Base-by-base conservation (phyloP, 1,140 invertebrate species). In the Pristionchus pacificus region DNA sequence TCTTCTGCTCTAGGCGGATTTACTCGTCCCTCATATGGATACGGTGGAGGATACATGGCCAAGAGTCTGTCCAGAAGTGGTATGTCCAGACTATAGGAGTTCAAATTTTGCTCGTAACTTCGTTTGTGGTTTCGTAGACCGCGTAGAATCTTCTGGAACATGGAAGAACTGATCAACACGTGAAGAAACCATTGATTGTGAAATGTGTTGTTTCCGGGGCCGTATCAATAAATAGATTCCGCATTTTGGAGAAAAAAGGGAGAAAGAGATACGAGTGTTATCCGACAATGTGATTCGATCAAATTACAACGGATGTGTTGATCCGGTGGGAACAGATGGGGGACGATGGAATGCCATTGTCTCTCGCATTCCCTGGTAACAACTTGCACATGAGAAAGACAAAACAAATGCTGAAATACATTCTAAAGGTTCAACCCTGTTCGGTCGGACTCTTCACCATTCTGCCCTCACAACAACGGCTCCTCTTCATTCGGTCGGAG, bases 41-140 rank as follows among this genome's bases (percentile, higher is more conserved):
- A 78, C 32, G 77, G 77, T 19, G 77, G 77, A 38, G 77, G 77
- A 29, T 78, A 77, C 65, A 78, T 78, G 77, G 68, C 77, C 25
- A 70, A 74, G 15, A 75, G 71, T 25, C 76, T 78, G 24, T 80
- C 78, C 68, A 76, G 69, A 70, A 79, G 74, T 31, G 77, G 77
- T 78, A 78, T 30, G 75, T n/a, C n/a, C n/a, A n/a, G n/a, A n/a
- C n/a, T n/a, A n/a, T n/a, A n/a, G n/a, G n/a, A n/a, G n/a, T n/a
- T n/a, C 63, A 72, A 29, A 13, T 38, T 24, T 57, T 57, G 55
- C 55, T 19, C 19, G 19, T 19, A 24, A 19, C 55, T 57, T 19
- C 24, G 19, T 19, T 19, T 19, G 55, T 57, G 55, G 19, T 24
- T 57, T 57, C 19, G 19, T 19, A 57, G 19, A 24, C 55, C 19